A percentile compares a stretch with the other conserved stretches of the same genome.
These are phyloP conservation scores for Oryzias curvinotus DNA, from an alignment of 2,113 vertebrate genomes.

Conservation along the genomic window DNA sequence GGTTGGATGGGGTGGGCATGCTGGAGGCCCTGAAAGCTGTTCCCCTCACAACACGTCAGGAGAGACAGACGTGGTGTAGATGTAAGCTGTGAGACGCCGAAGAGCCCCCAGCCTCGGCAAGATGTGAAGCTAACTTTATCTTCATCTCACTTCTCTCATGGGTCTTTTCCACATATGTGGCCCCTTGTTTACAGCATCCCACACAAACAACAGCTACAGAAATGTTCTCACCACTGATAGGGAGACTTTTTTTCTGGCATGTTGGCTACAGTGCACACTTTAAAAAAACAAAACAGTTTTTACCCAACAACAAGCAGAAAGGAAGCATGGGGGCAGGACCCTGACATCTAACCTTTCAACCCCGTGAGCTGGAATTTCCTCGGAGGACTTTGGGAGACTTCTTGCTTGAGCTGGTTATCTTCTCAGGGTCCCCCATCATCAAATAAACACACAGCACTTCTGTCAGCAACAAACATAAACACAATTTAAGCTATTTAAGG, in stretches of 20 bases:
- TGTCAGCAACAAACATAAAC: slow-evolving; percentile 60
- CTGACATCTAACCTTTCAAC: slow-evolving; percentile 54
- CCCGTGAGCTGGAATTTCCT: slow-evolving; percentile 58
- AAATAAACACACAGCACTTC: slow-evolving; percentile 62
- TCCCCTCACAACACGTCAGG: slow-evolving; percentile 26
- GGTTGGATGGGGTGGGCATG: slow-evolving; percentile 9
- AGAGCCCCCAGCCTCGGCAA: not conserved
- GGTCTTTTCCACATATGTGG: slow-evolving; percentile 25
- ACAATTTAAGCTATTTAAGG: slow-evolving; percentile 18
- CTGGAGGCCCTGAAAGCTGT: slow-evolving; percentile 14
- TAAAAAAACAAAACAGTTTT: not conserved
- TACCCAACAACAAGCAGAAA: slow-evolving; percentile 37
- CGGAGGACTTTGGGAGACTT: slow-evolving; percentile 22
- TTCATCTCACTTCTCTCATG: slow-evolving; percentile 43
- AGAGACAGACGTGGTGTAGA: slow-evolving; percentile 26
- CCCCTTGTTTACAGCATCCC: slow-evolving; percentile 13
- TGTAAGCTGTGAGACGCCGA: not conserved
- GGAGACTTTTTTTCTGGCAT: slow-evolving; percentile 15
- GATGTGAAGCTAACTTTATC: slow-evolving; percentile 32
- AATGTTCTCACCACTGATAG: slow-evolving; percentile 38
- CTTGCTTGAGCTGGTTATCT: slow-evolving; percentile 49
- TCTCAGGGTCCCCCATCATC: slow-evolving; percentile 59
- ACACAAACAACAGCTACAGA: slow-evolving; percentile 16
- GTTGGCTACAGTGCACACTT: slow-evolving; percentile 27
- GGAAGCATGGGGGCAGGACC: slow-evolving; percentile 41